Percentiles rank a stretch among this genome's conserved stretches.
Evolutionary conservation across 2,113 vertebrate species (phyloP).

Genomic region (Crotalus viridis): DNA sequence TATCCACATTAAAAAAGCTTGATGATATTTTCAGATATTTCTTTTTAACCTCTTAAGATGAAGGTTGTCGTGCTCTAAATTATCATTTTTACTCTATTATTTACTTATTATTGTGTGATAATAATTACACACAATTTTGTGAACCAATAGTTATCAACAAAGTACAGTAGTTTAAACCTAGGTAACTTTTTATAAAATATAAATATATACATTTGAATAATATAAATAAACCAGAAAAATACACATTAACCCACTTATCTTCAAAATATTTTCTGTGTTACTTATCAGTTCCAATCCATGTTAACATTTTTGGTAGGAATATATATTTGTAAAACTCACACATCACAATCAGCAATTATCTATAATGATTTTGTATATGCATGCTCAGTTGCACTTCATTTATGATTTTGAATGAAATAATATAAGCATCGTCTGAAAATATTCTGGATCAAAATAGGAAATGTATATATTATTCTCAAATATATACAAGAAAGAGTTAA

Average conservation of each 20-base stretch:
- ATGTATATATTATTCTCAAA: neutral
- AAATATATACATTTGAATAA: slow-evolving; percentile 38
- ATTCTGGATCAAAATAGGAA: neutral
- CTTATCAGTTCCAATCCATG: neutral
- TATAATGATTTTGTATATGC: neutral
- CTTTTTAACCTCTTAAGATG: neutral
- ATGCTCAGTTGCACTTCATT: neutral
- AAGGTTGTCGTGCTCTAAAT: neutral
- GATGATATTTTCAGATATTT: neutral
- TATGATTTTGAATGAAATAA: neutral
- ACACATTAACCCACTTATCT: slow-evolving; percentile 22
- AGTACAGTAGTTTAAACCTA: neutral
- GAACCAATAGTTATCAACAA: slow-evolving; percentile 5
- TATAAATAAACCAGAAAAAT: slow-evolving; percentile 55
- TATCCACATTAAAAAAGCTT: neutral
- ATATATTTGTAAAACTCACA: neutral
- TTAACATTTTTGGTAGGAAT: neutral
- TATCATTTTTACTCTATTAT: neutral
- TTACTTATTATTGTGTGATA: neutral
- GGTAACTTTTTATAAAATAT: slow-evolving; percentile 25
- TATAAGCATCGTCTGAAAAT: neutral
- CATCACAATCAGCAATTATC: neutral
- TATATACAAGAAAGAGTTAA: neutral
- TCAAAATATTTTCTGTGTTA: neutral
- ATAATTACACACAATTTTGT: neutral